These are phyloP conservation scores for Drosophila gunungcola DNA, from an alignment of 1,140 invertebrate species.

Conservation along the genomic window DNA sequence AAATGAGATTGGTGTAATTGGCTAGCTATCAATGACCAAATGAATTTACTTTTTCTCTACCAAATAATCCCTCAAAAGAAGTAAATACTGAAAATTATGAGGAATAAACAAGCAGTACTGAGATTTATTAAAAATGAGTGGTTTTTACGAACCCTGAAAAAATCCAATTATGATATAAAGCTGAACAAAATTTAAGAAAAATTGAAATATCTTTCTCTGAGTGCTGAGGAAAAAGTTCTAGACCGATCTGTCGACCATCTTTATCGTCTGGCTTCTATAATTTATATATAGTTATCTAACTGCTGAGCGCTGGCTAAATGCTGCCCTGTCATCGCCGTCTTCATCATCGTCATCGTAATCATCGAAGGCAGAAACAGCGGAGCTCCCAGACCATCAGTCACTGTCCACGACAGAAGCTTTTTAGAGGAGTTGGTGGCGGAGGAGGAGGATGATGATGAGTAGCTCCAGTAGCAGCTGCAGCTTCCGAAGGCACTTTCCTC, in stretches of 20 bases:
- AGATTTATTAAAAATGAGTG: no score
- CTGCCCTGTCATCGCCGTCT: constrained; percentile 55
- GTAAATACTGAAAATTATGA: no score
- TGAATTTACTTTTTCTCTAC: background rate
- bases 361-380: constrained; percentile 18
- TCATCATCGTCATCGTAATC: constrained; percentile 46
- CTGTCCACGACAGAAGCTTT: constrained; percentile 58
- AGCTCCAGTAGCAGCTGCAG: constrained; percentile 32
- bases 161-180: no score
- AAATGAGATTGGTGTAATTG: background rate
- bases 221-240: background rate
- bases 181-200: no score
- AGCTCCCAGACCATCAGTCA: constrained; percentile 67
- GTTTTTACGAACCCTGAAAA: no score
- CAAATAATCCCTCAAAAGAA: no score
- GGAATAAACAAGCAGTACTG: no score
- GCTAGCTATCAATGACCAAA: background rate
- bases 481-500: constrained; percentile 34
- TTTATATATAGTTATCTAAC: constrained; percentile 66
- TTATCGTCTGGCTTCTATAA: constrained; percentile 22
- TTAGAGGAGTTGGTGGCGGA: constrained; percentile 2
- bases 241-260: constrained; percentile 17
- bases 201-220: background rate
- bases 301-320: constrained; percentile 59
- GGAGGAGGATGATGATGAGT: background rate